A percentile compares a stretch with the other conserved stretches of the same genome.
Conservation (phyloP, 2,888 invertebrate species). For the Eupeodes luniger region DNA sequence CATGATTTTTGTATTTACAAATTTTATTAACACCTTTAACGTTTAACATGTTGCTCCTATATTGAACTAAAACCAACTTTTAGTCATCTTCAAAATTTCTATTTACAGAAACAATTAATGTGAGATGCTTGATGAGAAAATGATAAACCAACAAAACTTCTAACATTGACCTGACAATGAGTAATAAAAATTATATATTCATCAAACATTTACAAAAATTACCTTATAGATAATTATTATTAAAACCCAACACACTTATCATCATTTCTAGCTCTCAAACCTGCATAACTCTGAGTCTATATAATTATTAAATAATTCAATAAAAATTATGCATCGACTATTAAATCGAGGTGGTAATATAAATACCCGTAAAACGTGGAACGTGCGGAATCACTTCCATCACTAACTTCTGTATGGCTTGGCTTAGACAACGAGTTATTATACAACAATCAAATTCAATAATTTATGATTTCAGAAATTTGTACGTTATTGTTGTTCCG, state of each 20-base stretch:
- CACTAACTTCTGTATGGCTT: background rate
- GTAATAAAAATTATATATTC: background rate
- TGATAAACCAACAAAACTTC: background rate
- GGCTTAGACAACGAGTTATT: background rate
- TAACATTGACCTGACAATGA: background rate
- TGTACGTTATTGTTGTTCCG: slow-evolving; percentile 17
- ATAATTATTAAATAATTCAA: slow-evolving; percentile 42
- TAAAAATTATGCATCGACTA: slow-evolving; percentile 1
- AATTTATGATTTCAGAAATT: slow-evolving; percentile 47
- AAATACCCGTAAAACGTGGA: slow-evolving; percentile 10
- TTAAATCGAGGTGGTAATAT: background rate
- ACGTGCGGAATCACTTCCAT: background rate
- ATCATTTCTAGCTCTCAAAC: background rate
- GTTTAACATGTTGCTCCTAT: too few species aligned
- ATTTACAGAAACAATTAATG: too few species aligned
- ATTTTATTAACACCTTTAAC: too few species aligned
- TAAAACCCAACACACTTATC: background rate
- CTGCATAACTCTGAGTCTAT: background rate
- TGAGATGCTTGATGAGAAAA: too few species aligned
- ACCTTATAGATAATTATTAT: slow-evolving; percentile 10
- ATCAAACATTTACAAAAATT: slow-evolving; percentile 6
- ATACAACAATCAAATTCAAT: slow-evolving; percentile 44
- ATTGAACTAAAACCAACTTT: too few species aligned
- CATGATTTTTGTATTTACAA: too few species aligned
- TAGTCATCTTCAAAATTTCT: too few species aligned